These are phyloP conservation scores for Chanos chanos DNA, from an alignment of 2,797 vertebrate genomes.

Conservation along the genomic window DNA sequence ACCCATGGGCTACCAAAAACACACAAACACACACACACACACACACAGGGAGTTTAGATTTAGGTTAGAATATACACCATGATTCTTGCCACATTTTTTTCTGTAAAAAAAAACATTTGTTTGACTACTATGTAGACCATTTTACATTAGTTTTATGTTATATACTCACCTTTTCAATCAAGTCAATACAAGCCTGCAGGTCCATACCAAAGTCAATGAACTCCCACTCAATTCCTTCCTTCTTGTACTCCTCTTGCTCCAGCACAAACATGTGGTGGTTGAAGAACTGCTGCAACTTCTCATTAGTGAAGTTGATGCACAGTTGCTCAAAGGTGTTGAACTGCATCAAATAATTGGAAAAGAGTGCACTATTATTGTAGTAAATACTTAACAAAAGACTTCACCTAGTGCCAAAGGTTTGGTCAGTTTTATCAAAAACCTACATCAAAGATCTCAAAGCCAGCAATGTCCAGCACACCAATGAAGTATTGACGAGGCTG, in stretches of 20 bases:
- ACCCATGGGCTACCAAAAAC: too few relatives aligned
- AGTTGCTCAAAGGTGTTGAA: slow-evolving; percentile 63
- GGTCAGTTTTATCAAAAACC: slow-evolving; percentile 31
- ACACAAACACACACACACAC: too few relatives aligned
- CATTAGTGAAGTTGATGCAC: slow-evolving; percentile 66
- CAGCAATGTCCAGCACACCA: slow-evolving; percentile 76
- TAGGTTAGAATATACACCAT: too few relatives aligned
- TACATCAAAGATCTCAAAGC: slow-evolving; percentile 76
- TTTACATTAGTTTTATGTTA: neutral
- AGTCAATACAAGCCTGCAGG: slow-evolving; percentile 78
- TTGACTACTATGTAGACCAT: slow-evolving; percentile 68
- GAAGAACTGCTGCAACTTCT: slow-evolving; percentile 80
- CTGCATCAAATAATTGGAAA: slow-evolving; percentile 23
- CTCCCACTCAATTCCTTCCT: slow-evolving; percentile 78
- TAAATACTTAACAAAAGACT: too few relatives aligned
- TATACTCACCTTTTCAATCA: slow-evolving; percentile 73
- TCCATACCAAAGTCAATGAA: slow-evolving; percentile 85
- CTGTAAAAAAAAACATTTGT: too few relatives aligned
- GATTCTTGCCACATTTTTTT: too few relatives aligned
- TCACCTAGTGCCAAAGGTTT: too few relatives aligned
- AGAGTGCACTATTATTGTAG: neutral
- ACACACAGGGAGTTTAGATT: too few relatives aligned
- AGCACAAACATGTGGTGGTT: slow-evolving; percentile 85
- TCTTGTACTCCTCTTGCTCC: slow-evolving; percentile 83
- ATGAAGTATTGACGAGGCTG: slow-evolving; percentile 77